phyloP scores from a whole-genome alignment of 2,113 vertebrate genomes.

The Otolemur garnettii region DNA sequence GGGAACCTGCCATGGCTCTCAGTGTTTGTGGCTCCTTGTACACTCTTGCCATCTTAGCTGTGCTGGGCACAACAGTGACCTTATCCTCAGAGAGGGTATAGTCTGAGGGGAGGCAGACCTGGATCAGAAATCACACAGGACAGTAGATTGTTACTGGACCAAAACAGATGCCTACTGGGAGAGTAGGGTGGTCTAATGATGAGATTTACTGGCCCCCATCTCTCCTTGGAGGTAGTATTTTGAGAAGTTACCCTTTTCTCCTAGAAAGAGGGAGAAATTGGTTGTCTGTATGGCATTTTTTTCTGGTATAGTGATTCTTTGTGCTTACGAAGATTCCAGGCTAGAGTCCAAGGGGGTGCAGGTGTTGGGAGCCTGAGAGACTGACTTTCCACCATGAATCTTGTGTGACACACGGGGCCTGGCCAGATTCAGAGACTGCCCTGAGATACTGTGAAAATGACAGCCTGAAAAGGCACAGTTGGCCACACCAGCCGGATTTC shows the following conservation, averaged over 20 bases:
- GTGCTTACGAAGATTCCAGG: background rate
- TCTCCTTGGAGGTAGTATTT: background rate
- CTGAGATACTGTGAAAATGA: background rate
- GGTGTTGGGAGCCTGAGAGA: conserved; percentile 61
- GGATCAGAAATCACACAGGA: background rate
- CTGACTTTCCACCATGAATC: conserved; percentile 45
- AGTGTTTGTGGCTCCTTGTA: background rate
- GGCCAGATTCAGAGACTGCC: conserved; percentile 6
- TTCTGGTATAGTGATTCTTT: background rate
- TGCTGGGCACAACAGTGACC: background rate
- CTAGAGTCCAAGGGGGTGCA: background rate
- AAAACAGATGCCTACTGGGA: background rate
- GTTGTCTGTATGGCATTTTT: background rate
- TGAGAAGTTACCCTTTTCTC: background rate
- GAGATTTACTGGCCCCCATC: background rate
- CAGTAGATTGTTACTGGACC: background rate
- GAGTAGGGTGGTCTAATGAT: background rate
- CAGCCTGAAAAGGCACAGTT: background rate
- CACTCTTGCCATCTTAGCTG: background rate
- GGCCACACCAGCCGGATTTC: conserved; percentile 60
- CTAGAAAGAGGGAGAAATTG: background rate
- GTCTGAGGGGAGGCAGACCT: too few relatives aligned
- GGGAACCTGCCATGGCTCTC: background rate
- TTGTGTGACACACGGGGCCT: background rate
- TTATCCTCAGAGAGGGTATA: background rate